Percentiles rank a stretch among this genome's conserved stretches.
These are phyloP conservation scores for Kuschelorhynchus macadamiae DNA, from an alignment of 2,888 invertebrate genomes.

Conservation along the genomic window DNA sequence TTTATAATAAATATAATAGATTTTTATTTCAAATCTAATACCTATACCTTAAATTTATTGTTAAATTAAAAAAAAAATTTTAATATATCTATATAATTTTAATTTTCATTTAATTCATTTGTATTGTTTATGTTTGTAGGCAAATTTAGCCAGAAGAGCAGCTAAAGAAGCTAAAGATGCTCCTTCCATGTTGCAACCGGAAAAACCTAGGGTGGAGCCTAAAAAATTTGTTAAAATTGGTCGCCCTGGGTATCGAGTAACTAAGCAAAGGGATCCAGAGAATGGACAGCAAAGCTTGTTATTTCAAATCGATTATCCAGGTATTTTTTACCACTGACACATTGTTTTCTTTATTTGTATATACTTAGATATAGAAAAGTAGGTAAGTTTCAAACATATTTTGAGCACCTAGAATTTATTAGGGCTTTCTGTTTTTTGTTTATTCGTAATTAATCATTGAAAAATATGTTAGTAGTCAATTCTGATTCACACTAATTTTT, in stretches of 20 bases:
- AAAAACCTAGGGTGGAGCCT: conserved; percentile 96
- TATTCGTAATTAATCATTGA: too few relatives aligned
- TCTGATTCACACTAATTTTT: too few relatives aligned
- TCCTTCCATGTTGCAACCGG: conserved; percentile 93
- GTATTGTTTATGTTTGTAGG: conserved; percentile 81
- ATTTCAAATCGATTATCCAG: conserved; percentile 96
- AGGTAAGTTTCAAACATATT: too few relatives aligned
- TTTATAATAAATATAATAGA: background rate
- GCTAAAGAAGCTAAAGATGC: conserved; percentile 99
- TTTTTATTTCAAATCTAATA: background rate
- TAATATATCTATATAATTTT: too few relatives aligned
- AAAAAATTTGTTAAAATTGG: conserved; percentile 99
- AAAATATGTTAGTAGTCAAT: too few relatives aligned
- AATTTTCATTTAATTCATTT: conserved; percentile 4
- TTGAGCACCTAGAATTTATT: too few relatives aligned
- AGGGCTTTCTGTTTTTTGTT: too few relatives aligned
- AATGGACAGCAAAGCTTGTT: conserved; percentile 96
- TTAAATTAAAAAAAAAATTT: too few relatives aligned
- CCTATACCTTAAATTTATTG: too few relatives aligned
- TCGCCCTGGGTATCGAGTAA: conserved; percentile 97
- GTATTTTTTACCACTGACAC: too few relatives aligned
- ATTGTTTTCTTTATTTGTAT: too few relatives aligned
- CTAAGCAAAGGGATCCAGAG: conserved; percentile 97
- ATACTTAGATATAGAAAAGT: too few relatives aligned
- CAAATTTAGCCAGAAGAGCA: conserved; percentile 96